Base-by-base conservation (phyloP, 2,113 vertebrate genomes). In the Tretioscincus oriximinensis region DNA sequence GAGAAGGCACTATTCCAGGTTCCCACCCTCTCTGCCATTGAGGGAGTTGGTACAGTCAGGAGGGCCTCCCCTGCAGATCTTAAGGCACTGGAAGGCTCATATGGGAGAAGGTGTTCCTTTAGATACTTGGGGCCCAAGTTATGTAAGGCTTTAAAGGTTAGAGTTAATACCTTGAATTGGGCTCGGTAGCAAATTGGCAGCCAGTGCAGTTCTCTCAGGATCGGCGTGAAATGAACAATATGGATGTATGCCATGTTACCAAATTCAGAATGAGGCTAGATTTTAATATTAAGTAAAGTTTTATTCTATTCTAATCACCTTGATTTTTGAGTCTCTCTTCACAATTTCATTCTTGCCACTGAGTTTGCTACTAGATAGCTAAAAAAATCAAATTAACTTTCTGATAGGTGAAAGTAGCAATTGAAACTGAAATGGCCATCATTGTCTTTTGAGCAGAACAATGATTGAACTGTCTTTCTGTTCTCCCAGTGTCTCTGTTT, bases 361-460 rank as follows among this genome's bases (percentile, higher is more conserved):
- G 1, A 14, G 21, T 7, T 47, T 3, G 0, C 20, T n/a, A 1
- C 0, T 12, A 2, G 24, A 31, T 16, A n/a, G 45, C 8, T 11
- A 28, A 41, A 20, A 9, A 54, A 78, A 29, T 54, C 35, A 76
- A 63, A 84, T 64, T 31, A 24, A 7, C 8, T 45, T 4, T 0
- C 58, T 26, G 76, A 81, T 49, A 24, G 7, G 4, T 5, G 61
- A n/a, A 82, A 68, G 73, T 81, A 51, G 65, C 54, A 69, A 0
- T 58, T 78, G 0, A 9, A 9, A 6, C 10, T 12, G 1, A 11
- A 77, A 21, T 10, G 7, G 5, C 20, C 29, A 64, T 58, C 77
- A 78, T 45, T 24, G 20, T 1, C 20, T 2, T 63, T 22, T 73
- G 21, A 29, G 22, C 78, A 24, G 24, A 65, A 69, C 60, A 18